Base-by-base conservation (phyloP, 2,113 vertebrate genomes). In the Ciconia boyciana region DNA sequence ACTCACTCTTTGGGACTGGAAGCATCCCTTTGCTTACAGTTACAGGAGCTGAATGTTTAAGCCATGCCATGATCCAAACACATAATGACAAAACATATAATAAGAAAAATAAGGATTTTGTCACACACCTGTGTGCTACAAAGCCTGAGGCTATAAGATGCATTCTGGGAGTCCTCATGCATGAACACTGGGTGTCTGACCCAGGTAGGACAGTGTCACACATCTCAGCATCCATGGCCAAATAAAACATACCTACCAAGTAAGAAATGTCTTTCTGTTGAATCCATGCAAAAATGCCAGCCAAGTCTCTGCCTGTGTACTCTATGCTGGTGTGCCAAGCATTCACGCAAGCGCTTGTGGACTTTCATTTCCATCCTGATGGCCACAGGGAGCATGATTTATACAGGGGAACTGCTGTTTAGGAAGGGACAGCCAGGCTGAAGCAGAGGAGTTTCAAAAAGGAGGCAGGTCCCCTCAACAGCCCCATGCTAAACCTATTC, bases 311-410 rank as follows among this genome's bases (percentile, higher is more conserved):
- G 32, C 31, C 39, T 68, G 26, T 60, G n/a, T 60, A 66, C 32
- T 36, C 39, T 44, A 7, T 24, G 39, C 8, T 4, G 0, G 28
- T 3, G 15, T 15, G 7, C 14, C 24, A 71, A 57, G 13, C 14
- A 46, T 22, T 76, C 81, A 19, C 1, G 1, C 44, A 57, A 31
- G 28, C 2, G 1, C 54, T 25, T 48, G 19, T n/a, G 36, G 44
- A 18, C 78, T 84, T 81, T 68, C 34, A 22, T 58, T 68, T 44
- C 49, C 28, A 88, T 20, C 32, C 52, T 48, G 31, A 44, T 0
- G 1, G 22, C 58, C 5, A 0, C 16, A 4, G 4, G 48, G 31
- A 81, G 24, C 5, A 0, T n/a, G 41, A 76, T 52, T 83, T 57
- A 28, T n/a, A 39, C 7, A 36, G 34, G 36, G 17, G 18, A 84